Percentiles rank a stretch among this genome's conserved stretches.
phyloP scores from a whole-genome alignment of 2,888 invertebrate species.

The Operophtera brumata region DNA sequence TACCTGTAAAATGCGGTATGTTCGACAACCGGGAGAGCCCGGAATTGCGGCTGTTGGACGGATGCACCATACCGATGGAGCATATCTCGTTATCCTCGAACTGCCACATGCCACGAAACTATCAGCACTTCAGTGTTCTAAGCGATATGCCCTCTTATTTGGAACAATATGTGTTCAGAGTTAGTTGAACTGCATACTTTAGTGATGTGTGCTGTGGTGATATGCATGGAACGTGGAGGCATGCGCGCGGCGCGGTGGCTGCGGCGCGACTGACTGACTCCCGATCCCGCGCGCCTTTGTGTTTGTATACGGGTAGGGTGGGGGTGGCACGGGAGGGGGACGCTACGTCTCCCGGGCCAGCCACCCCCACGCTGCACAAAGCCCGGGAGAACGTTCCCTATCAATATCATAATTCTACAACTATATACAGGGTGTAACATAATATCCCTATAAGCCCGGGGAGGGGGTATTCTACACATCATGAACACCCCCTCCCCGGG shows the following conservation, averaged over 20 bases:
- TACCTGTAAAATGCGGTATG: slow-evolving; percentile 74
- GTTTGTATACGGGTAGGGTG: slow-evolving; percentile 46
- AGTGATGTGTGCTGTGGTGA: slow-evolving; percentile 50
- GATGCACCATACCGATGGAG: slow-evolving; percentile 91
- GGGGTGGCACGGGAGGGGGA: slow-evolving; percentile 40
- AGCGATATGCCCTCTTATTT: slow-evolving; percentile 5
- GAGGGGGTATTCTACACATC: too few species aligned
- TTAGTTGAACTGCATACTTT: slow-evolving; percentile 57
- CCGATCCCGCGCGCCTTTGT: slow-evolving; percentile 38
- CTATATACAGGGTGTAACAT: not conserved
- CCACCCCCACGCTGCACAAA: slow-evolving; percentile 37
- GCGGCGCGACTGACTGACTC: slow-evolving; percentile 68
- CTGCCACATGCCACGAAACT: slow-evolving; percentile 80
- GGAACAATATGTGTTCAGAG: slow-evolving; percentile 40
- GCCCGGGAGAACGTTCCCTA: slow-evolving; percentile 42
- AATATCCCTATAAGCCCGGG: too few species aligned
- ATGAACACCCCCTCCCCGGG: too few species aligned
- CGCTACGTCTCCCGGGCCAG: slow-evolving; percentile 49
- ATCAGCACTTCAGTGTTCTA: not conserved
- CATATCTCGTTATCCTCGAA: slow-evolving; percentile 88
- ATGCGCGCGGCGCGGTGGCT: slow-evolving; percentile 62
- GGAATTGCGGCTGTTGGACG: slow-evolving; percentile 85
- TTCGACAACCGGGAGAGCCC: slow-evolving; percentile 81
- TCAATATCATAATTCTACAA: slow-evolving; percentile 36
- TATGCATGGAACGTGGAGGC: slow-evolving; percentile 47